Base-by-base conservation (phyloP, 35 echinoderm and acorn worm species). In the Diadema setosum region DNA sequence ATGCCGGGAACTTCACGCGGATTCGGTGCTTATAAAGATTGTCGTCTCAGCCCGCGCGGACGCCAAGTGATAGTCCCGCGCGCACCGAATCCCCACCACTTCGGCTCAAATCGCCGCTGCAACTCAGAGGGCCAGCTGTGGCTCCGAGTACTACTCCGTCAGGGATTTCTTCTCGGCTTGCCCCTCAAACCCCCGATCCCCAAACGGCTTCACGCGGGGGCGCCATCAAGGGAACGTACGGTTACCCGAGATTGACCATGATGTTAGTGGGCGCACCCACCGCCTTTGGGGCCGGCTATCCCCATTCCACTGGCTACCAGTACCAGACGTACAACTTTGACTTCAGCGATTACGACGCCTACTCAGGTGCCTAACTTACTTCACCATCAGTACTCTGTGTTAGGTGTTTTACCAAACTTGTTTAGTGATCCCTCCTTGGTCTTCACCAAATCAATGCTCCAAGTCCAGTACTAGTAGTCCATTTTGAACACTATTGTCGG, bases 181-280 rank as follows among this genome's bases (percentile, higher is more conserved):
- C 16, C 63, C 30, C 48, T n/a, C n/a, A 52, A 52, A 52, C n/a
- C 48, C 48, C 48, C 48, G 63, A 11, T 34, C 63, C 37, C 37
- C 37, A 67, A 67, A 78, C 73, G 73, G 73, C 33, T 26, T 78
- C 73, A 21, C 73, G 30, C 18, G 24, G 73, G 25, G 73, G 44
- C 48, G n/a, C n/a, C 73, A 24, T 4, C 73, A 39, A 44, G 40
- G 40, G 33, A 21, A 7, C n/a, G 34, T 39, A 44, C 73, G 34
- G 40, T n/a, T 67, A 67, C 63, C 73, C 73, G 25, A 44, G 35
- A 39, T 42, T 44, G 35, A 78, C 73, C 73, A 78, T 78, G 73
- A 78, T 78, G 73, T 41, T 78, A 36, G 73, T 78, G 37, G 73
- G 73, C 40, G 40, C 73, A 42, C 73, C 73, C 35, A 42, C 73